Base-by-base conservation (phyloP, 1,140 invertebrate genomes). In the Phortica variegata region DNA sequence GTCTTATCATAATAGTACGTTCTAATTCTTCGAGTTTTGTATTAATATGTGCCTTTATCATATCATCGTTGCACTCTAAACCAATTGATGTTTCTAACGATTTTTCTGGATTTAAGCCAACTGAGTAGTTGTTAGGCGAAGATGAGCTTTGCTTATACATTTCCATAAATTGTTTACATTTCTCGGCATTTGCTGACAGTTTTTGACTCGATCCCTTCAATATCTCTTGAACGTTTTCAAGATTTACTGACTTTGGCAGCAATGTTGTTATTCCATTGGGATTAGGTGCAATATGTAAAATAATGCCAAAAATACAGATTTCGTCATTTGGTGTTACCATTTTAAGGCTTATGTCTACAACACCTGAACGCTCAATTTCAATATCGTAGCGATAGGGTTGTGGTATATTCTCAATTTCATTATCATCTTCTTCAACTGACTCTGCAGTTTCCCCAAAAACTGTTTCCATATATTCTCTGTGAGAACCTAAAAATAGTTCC, bases 181-280 rank as follows among this genome's bases (percentile, higher is more conserved):
- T 73, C 8, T 61, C 52, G 9, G 48, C 41, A 4, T 49, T 53
- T 3, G 62, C 52, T 12, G 57, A 52, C 3, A 55, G 3, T 47
- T 52, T 42, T 13, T 40, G 32, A 18, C 32, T 38, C 26, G 29
- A 29, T 42, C 18, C 56, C 52, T 7, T 54, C 52, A 74, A 41
- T 10, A 73, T 26, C 18, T 74, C 55, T 31, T 73, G 61, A 32
- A 72, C 60, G 36, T 59, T 59, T 5, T 51, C 33, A 15, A 69
- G 26, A 38, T 74, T 60, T 34, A 63, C 40, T 8, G 57, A 36
- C 17, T 60, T 60, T 7, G 56, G 56, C 37, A 60, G 2, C 42
- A 69, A 61, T 8, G 71, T 73, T 3, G 71, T 73, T 12, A 75
- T 72, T 2, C 68, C 68, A 57, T 73, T 72, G 1, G 72, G 72